Evolutionary conservation across 1,140 invertebrate genomes (phyloP).

Genomic region (Ptiloglossa arizonensis): DNA sequence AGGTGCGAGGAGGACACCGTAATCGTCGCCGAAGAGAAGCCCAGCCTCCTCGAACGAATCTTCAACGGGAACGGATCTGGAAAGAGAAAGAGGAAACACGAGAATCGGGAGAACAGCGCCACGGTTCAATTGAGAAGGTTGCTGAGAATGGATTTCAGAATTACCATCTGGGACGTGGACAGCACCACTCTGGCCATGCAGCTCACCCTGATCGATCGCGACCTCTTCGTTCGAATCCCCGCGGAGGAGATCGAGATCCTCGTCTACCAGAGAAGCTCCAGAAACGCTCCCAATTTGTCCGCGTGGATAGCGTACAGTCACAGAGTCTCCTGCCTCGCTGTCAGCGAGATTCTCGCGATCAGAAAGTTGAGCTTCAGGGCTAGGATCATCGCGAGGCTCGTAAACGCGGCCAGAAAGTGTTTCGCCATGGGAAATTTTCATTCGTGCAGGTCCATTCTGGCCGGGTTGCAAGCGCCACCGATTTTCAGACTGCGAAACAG

Average conservation of each 20-base stretch:
- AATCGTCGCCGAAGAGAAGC: slow-evolving; percentile 54
- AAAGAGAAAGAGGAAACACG: slow-evolving; percentile 35
- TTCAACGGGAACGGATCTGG: slow-evolving; percentile 57
- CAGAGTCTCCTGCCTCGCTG: slow-evolving; percentile 80
- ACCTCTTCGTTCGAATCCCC: slow-evolving; percentile 81
- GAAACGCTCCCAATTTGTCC: slow-evolving; percentile 81
- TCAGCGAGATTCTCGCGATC: slow-evolving; percentile 80
- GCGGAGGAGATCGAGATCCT: slow-evolving; percentile 77
- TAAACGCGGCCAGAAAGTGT: slow-evolving; percentile 83
- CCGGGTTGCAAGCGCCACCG: slow-evolving; percentile 82
- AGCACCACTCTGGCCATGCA: slow-evolving; percentile 81
- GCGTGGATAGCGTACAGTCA: slow-evolving; percentile 83
- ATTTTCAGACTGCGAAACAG: slow-evolving; percentile 81
- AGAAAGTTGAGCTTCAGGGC: slow-evolving; percentile 78
- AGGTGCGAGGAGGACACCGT: slow-evolving; percentile 22
- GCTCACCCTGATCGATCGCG: slow-evolving; percentile 82
- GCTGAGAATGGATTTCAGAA: slow-evolving; percentile 75
- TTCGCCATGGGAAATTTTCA: slow-evolving; percentile 82
- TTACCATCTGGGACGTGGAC: slow-evolving; percentile 82
- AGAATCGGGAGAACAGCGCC: slow-evolving; percentile 19
- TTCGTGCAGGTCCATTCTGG: slow-evolving; percentile 81
- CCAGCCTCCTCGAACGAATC: slow-evolving; percentile 66
- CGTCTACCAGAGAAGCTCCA: slow-evolving; percentile 77
- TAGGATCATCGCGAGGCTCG: slow-evolving; percentile 81
- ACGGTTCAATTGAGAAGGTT: slow-evolving; percentile 66